Conservation (phyloP, 2,888 invertebrate genomes). For the Allacma fusca region DNA sequence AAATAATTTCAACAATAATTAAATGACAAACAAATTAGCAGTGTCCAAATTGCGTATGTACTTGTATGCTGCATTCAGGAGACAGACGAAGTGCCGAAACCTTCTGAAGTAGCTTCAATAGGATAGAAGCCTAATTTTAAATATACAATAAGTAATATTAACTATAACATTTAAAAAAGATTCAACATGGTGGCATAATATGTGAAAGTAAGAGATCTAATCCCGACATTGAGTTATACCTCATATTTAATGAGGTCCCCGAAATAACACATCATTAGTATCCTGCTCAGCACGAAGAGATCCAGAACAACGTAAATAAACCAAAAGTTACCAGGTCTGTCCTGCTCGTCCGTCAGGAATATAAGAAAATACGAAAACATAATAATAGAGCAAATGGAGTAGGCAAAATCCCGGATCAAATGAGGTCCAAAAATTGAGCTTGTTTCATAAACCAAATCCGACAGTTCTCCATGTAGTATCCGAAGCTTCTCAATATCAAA, state of each 20-base stretch:
- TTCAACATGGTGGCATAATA: no score
- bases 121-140: slow-evolving; percentile 41
- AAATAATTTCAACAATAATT: neutral
- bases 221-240: no score
- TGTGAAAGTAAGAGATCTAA: no score
- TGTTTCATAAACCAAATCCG: slow-evolving; percentile 46
- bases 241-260: slow-evolving; percentile 50
- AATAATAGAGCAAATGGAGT: slow-evolving; percentile 48
- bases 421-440: slow-evolving; percentile 56
- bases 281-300: slow-evolving; percentile 50
- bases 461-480: slow-evolving; percentile 53
- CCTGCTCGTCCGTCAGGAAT: slow-evolving; percentile 28
- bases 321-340: slow-evolving; percentile 39
- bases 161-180: no score
- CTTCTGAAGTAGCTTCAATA: slow-evolving; percentile 46
- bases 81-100: slow-evolving; percentile 45
- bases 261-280: slow-evolving; percentile 46
- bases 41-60: slow-evolving; percentile 20
- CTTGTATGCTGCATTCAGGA: slow-evolving; percentile 46
- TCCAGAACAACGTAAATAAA: slow-evolving; percentile 48
- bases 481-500: slow-evolving; percentile 56
- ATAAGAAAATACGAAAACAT: slow-evolving; percentile 53
- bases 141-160: slow-evolving; percentile 19
- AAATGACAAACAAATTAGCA: neutral
- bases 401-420: slow-evolving; percentile 53